Percentiles rank a stretch among this genome's conserved stretches.
Conservation (phyloP, 2,797 vertebrate species). For the Danio albolineatus region DNA sequence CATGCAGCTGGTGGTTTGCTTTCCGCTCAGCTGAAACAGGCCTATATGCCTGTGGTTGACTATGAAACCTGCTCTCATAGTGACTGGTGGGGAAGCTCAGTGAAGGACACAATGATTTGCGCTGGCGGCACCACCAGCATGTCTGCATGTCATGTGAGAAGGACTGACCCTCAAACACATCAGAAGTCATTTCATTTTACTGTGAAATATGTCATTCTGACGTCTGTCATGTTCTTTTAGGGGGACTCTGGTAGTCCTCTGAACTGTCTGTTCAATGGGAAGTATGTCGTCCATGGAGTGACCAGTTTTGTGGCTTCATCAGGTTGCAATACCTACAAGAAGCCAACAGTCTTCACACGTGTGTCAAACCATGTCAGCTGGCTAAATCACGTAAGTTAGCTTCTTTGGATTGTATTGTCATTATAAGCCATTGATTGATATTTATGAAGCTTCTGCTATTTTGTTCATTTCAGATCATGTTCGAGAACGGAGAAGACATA, state of each 20-base stretch:
- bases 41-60: constrained; percentile 82
- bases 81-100: constrained; percentile 86
- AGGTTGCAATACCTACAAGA: constrained; percentile 82
- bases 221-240: constrained; percentile 63
- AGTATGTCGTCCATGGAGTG: constrained; percentile 85
- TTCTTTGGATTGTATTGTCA: too few species aligned
- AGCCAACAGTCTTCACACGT: constrained; percentile 83
- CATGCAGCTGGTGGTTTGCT: constrained; percentile 78
- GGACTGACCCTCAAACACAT: not conserved
- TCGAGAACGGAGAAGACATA: not conserved
- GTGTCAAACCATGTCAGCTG: constrained; percentile 85
- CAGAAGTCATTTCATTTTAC: not conserved
- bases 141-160: constrained; percentile 85
- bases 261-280: constrained; percentile 81
- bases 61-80: constrained; percentile 77
- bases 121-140: constrained; percentile 74
- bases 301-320: constrained; percentile 89
- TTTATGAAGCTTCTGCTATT: too few species aligned
- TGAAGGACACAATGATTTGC: constrained; percentile 88
- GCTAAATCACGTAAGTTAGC: constrained; percentile 83
- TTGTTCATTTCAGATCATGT: constrained; percentile 8
- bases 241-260: constrained; percentile 92
- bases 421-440: too few species aligned
- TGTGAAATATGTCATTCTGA: not conserved
- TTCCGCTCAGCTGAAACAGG: constrained; percentile 84